phyloP scores from a whole-genome alignment of 2,888 invertebrate species.

The Papilio demoleus region DNA sequence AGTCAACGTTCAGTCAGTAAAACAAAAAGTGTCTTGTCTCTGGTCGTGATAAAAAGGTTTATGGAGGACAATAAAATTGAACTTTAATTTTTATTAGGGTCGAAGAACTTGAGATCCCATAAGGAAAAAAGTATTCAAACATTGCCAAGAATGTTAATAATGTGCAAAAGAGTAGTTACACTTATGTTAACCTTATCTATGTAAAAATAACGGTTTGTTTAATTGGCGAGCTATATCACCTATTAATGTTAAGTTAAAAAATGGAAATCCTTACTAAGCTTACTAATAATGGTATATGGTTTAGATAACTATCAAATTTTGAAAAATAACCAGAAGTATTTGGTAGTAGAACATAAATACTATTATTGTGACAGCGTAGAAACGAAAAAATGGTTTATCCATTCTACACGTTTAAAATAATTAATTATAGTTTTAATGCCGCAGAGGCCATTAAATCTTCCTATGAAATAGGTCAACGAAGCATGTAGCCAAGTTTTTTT shows the following conservation, averaged over 20 bases:
- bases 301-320: too few relatives aligned
- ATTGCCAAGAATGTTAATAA: neutral
- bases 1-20: neutral
- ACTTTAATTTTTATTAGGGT: neutral
- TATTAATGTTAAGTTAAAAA: neutral
- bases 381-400: too few relatives aligned
- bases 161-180: neutral
- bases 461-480: slow-evolving; percentile 39
- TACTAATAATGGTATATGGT: neutral
- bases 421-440: too few relatives aligned
- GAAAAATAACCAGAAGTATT: too few relatives aligned
- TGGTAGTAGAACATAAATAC: too few relatives aligned
- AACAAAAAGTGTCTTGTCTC: neutral
- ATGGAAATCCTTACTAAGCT: neutral
- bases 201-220: slow-evolving; percentile 1
- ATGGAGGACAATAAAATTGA: neutral
- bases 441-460: slow-evolving; percentile 30
- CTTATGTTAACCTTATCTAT: slow-evolving; percentile 4
- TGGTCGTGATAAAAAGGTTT: neutral
- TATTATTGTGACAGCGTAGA: neutral
- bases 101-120: neutral
- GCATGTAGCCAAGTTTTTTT: slow-evolving; percentile 38
- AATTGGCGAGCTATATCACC: neutral
- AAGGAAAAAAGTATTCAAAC: neutral
- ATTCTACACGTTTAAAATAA: too few relatives aligned